Evolutionary conservation across 2,113 vertebrate species (phyloP).

Genomic region (Tympanuchus pallidicinctus): DNA sequence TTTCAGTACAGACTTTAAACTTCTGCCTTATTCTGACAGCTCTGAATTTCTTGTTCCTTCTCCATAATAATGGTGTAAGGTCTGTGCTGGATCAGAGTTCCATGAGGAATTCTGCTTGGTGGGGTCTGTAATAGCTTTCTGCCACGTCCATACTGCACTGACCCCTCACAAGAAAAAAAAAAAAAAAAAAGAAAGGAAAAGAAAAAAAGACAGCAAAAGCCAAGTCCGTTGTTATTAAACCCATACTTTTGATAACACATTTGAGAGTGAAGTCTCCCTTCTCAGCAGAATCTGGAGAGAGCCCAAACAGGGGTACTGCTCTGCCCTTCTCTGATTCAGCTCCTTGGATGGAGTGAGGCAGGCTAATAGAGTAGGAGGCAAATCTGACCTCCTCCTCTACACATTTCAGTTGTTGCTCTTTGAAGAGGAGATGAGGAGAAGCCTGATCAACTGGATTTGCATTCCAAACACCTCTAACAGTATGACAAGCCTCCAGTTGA

Average conservation of each 20-base stretch:
- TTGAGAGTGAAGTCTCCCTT: neutral
- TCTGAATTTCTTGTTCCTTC: neutral
- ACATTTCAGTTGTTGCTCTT: neutral
- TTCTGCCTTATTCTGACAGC: neutral
- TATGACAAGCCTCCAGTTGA: neutral
- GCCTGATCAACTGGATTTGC: neutral
- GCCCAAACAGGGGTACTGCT: neutral
- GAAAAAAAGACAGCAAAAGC: neutral
- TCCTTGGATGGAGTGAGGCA: neutral
- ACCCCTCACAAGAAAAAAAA: neutral
- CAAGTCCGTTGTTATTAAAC: neutral
- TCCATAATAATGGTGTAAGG: neutral
- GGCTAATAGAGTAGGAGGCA: neutral
- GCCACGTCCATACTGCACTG: neutral
- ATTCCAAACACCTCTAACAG: neutral
- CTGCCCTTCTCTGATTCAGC: neutral
- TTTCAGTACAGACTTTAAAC: neutral
- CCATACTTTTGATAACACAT: neutral
- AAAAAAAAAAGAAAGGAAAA: neutral
- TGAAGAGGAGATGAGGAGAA: neutral
- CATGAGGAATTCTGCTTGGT: neutral
- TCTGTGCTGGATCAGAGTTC: neutral
- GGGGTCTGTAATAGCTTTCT: neutral
- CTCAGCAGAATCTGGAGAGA: neutral
- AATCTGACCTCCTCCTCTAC: neutral